Percentiles rank a stretch among this genome's conserved stretches.
These are phyloP conservation scores for Atherinosoma microstoma DNA, from an alignment of 2,797 vertebrate species.

Conservation along the genomic window DNA sequence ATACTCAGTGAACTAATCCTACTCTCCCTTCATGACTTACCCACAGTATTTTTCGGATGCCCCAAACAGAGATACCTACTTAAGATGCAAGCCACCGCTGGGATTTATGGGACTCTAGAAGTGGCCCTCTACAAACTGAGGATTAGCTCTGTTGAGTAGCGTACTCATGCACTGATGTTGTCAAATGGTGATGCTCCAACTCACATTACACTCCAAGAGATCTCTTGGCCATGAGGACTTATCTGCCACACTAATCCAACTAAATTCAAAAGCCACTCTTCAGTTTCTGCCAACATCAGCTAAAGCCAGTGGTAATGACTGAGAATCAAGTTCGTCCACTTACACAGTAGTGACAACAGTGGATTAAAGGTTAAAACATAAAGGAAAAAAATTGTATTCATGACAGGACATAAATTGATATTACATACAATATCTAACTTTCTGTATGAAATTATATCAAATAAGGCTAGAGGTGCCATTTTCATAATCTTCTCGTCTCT, in stretches of 20 bases:
- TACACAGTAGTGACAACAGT: slow-evolving; percentile 28
- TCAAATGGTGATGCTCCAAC: slow-evolving; percentile 84
- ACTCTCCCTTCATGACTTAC: not conserved
- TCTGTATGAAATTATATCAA: not conserved
- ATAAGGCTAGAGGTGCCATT: no score
- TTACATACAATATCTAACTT: not conserved
- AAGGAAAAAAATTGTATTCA: not conserved
- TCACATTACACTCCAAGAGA: slow-evolving; percentile 75
- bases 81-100: slow-evolving; percentile 86
- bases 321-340: slow-evolving; percentile 47
- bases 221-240: slow-evolving; percentile 71
- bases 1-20: slow-evolving; percentile 4
- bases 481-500: not conserved
- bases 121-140: slow-evolving; percentile 83
- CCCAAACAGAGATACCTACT: slow-evolving; percentile 79
- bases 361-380: not conserved
- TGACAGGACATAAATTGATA: not conserved
- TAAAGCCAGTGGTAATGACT: slow-evolving; percentile 50
- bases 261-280: slow-evolving; percentile 47
- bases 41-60: slow-evolving; percentile 16
- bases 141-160: slow-evolving; percentile 84
- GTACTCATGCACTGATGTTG: slow-evolving; percentile 73
- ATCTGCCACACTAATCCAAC: slow-evolving; percentile 67
- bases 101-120: slow-evolving; percentile 72
- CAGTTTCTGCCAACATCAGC: slow-evolving; percentile 43